Conservation (phyloP, 1,140 invertebrate species). For the Diuraphis noxia region DNA sequence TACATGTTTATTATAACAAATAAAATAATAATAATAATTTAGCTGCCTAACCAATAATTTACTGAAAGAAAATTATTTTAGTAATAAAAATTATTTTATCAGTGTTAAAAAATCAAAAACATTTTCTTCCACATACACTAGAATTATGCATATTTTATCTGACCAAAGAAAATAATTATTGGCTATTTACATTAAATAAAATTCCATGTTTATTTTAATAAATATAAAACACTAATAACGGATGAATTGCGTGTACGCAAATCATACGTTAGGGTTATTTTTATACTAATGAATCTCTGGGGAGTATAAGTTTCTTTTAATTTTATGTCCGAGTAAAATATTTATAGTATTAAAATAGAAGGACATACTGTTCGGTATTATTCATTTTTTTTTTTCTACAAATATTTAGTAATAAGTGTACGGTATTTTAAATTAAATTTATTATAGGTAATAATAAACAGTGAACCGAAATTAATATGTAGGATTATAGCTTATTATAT, state of each 20-base stretch:
- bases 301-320: background rate
- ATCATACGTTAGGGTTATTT: background rate
- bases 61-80: background rate
- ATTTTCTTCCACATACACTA: background rate
- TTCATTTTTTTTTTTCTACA: background rate
- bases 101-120: background rate
- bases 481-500: background rate
- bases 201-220: background rate
- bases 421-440: background rate
- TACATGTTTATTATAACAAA: no score
- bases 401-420: background rate
- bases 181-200: background rate
- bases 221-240: background rate
- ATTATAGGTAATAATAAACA: constrained; percentile 3
- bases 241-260: background rate
- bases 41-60: background rate
- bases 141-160: background rate
- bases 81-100: background rate
- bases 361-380: background rate
- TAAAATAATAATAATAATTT: background rate
- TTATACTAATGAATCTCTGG: background rate
- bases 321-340: background rate
- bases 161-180: background rate
- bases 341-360: background rate
- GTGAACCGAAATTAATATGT: background rate